Evolutionary conservation across 2,888 invertebrate species (phyloP).

Genomic region (Acanthoscelides obtectus): DNA sequence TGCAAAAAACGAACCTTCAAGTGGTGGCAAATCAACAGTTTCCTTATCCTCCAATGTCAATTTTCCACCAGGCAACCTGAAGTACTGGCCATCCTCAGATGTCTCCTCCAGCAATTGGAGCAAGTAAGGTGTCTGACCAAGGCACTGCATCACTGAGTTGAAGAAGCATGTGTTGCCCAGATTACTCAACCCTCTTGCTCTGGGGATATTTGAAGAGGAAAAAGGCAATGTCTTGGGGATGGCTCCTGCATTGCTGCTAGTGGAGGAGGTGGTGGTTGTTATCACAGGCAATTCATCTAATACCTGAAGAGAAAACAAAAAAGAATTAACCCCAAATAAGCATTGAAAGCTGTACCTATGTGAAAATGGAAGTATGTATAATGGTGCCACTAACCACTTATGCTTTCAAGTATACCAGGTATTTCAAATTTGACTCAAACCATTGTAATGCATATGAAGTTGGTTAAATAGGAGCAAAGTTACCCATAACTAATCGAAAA

Average conservation of each 20-base stretch:
- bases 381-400: too few relatives aligned
- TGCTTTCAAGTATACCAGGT: too few relatives aligned
- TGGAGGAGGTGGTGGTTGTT: constrained; percentile 2
- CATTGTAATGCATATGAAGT: too few relatives aligned
- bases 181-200: constrained; percentile 79
- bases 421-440: too few relatives aligned
- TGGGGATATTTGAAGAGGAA: constrained; percentile 41
- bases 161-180: constrained; percentile 97
- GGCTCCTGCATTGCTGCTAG: constrained; percentile 22
- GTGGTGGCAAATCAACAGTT: constrained; percentile 26
- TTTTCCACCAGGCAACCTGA: constrained; percentile 68
- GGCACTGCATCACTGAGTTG: constrained; percentile 92
- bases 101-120: constrained; percentile 64
- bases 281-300: background rate
- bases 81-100: constrained; percentile 62
- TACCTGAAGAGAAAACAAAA: too few relatives aligned
- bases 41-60: constrained; percentile 48
- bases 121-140: constrained; percentile 80
- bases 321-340: too few relatives aligned
- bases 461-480: too few relatives aligned
- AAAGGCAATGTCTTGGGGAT: constrained; percentile 20
- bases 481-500: too few relatives aligned
- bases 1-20: constrained; percentile 36
- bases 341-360: too few relatives aligned
- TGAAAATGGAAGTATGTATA: too few relatives aligned